Evolutionary conservation across 2,888 invertebrate genomes (phyloP), one percentile per base, ranked within the genome.

Genomic region (Sarcophaga caerulescens): DNA sequence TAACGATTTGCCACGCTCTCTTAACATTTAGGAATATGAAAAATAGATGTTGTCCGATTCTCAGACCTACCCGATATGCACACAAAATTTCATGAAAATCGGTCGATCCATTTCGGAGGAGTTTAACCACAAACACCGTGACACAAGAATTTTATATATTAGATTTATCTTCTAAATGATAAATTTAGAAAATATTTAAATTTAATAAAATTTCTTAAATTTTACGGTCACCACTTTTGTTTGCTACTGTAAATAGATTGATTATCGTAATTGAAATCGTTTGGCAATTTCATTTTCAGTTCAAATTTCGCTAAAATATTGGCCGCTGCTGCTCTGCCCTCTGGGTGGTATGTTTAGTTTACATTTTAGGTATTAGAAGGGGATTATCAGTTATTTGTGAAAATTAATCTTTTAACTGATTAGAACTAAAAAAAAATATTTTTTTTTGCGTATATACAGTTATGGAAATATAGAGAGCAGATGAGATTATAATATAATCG

Each of bases 361-460:
- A 47, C 17, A 23, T 69, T 65, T 68, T 68, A 19, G 12, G 44
- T 23, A 23, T 17, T 69, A 4, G 10, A 14, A 19, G 52, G 25
- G 35, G 59, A 71, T 71, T 71, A 71, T 57, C 21, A 35, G 17
- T 70, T 57, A 12, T 68, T 45, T 71, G 25, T 44, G 52, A 52
- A 14, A 52, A 52, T 52, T 52, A 52, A 14, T 52, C 11, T 19
- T 59, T 19, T 19, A 71, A 71, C 19, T 35, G 59, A 35, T 57
- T 71, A 59, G n/a, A 71, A 12, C 52, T 52, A 4, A 52, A 52
- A 52, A 52, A 47, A 3, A 0, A 59, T 2, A 11, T 12, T 57
- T 52, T 69, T 23, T 57, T 52, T 69, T 52, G 17, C 1, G 25
- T 25, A 47, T 47, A 57, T 25, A 70, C 69, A 70, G 69, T 10